Base-by-base conservation (phyloP, 2,888 invertebrate genomes). In the Reticulitermes lucifugus region DNA sequence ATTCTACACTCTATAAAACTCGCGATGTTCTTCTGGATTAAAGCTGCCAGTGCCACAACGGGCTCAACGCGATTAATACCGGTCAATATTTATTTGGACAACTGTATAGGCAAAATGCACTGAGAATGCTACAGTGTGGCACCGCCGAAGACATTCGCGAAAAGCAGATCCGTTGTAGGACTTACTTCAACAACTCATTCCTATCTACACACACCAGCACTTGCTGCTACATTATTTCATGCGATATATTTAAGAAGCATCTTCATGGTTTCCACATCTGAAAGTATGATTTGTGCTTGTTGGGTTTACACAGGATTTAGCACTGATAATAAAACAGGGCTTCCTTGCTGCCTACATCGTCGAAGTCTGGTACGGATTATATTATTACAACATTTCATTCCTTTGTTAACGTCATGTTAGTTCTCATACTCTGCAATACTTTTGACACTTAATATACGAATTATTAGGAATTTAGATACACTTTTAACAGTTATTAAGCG, bases 251-350 rank as follows among this genome's bases (percentile, higher is more conserved):
- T 79, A 79, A n/a, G 46, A 70, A 81, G 79, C 43, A 77, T 41
- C 70, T 81, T 43, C 65, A 43, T 41, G 81, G 59, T 21, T 60
- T n/a, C 79, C 79, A 79, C 51, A 79, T 79, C 79, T 80, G 80
- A 60, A 80, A 81, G 81, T 65, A 81, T 81, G 81, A 81, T 81
- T 81, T 81, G 81, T 81, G 81, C 59, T 60, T 35, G 51, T 80
- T 80, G 51, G 60, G 60, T 21, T 80, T 80, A 80, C 35, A 60
- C 29, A 80, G 80, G 80, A 80, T 80, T 80, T 59, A 80, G 59
- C 51, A 41, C 73, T 41, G 7, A 41, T 73, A 73, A 73, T 73
- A 73, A 41, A 41, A 73, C 41, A 73, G 41, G 18, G 73, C 35
- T 41, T 7, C 22, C 73, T 73, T 73, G 41, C 41, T 73, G 35